Evolutionary conservation across 2,113 vertebrate genomes (phyloP), one percentile per base, ranked within the genome.

Genomic region (Argyrosomus japonicus): DNA sequence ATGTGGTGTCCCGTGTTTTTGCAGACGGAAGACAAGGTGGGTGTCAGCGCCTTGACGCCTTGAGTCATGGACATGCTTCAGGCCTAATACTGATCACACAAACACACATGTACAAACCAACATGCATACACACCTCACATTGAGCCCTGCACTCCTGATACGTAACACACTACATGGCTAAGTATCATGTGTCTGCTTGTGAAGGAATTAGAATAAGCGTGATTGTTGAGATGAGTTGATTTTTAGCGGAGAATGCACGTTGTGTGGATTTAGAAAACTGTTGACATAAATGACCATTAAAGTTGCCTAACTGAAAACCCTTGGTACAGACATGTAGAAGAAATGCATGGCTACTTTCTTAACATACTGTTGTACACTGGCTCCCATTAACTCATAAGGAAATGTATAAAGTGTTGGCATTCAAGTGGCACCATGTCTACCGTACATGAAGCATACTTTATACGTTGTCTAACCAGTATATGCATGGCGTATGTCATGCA

Each of bases 21-120:
- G 65, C 95, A 96, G 95, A 95, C 93, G 86, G 92, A 96, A 94
- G 94, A 88, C 93, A 95, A 96, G 95, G 95, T 96, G 93, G 95
- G 95, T 95, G 88, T 91, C 88, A 75, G 77, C 92, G 83, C 91
- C 93, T 88, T 92, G 92, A 93, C 90, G 81, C 36, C 36, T 40
- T 40, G 94, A 91, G 86, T 89, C 90, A 86, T 63, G 94, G 95
- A 95, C 89, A 85, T 87, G 88, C 92, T 88, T 86, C 93, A 90
- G 93, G 84, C 91, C 90, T 87, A 81, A 90, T 75, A 83, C 83
- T 90, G 79, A 91, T 87, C 70, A 60, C 69, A 86, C 89, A 68
- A 68, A 72, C 53, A 85, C 48, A 75, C 21, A 75, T n/a, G 25
- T 58, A 58, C 77, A 79, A 48, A 79, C 58, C 58, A 61, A 58